Conservation (phyloP, 1,140 invertebrate genomes). For the Andricus grossulariae region DNA sequence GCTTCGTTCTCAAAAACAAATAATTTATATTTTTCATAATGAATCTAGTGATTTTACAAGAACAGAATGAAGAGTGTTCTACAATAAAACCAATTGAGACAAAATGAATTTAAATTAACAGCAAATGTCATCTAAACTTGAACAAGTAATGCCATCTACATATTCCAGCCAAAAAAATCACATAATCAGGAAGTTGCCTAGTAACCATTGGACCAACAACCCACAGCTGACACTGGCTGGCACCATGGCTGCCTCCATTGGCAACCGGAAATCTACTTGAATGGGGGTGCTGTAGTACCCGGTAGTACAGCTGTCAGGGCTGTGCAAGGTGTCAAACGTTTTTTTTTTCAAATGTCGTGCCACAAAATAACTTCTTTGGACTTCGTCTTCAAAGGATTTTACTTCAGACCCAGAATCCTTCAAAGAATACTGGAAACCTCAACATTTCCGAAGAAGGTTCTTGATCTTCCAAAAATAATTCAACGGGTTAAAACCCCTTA, state of each 20-base stretch:
- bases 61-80: too few relatives aligned
- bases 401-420: too few relatives aligned
- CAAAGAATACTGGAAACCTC: too few relatives aligned
- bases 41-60: too few relatives aligned
- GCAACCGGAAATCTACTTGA: constrained; percentile 59
- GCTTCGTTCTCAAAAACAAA: too few relatives aligned
- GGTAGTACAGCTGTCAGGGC: constrained; percentile 47
- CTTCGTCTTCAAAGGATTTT: not conserved
- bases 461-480: too few relatives aligned
- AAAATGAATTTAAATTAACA: not conserved
- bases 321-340: constrained; percentile 52
- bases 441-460: too few relatives aligned
- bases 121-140: not conserved
- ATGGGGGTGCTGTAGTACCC: constrained; percentile 14
- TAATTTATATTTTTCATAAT: too few relatives aligned
- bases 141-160: not conserved
- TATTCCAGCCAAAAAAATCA: not conserved
- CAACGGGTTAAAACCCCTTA: too few relatives aligned
- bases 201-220: constrained; percentile 54
- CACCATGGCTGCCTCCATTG: not conserved
- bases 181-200: constrained; percentile 20
- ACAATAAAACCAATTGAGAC: not conserved
- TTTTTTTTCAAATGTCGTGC: constrained; percentile 55
- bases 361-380: constrained; percentile 35
- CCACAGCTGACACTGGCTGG: constrained; percentile 41